phyloP scores from a whole-genome alignment of 2,888 invertebrate genomes.

The Xestoiulus laeticollis region DNA sequence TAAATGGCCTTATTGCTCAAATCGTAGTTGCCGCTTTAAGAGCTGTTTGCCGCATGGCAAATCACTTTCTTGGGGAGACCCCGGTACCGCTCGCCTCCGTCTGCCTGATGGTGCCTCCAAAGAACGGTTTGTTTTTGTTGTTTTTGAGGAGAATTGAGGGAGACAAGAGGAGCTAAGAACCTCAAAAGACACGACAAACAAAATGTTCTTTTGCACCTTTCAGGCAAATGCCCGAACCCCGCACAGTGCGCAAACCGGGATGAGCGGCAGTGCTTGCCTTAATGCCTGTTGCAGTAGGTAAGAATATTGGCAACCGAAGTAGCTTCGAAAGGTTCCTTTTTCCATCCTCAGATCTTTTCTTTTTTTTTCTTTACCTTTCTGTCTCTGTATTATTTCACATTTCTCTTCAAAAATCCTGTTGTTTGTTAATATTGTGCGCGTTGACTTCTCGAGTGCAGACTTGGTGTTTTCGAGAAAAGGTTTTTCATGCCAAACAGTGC shows the following conservation, averaged over 20 bases:
- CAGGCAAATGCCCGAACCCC: constrained; percentile 34
- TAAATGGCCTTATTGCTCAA: constrained; percentile 46
- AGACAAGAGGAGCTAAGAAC: not conserved
- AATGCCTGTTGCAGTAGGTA: constrained; percentile 38
- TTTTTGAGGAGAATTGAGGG: constrained; percentile 22
- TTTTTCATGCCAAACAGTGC: not conserved
- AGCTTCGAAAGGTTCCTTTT: constrained; percentile 3
- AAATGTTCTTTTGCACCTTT: constrained; percentile 44
- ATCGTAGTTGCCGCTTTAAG: constrained; percentile 42
- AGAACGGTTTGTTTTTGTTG: constrained; percentile 43
- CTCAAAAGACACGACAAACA: constrained; percentile 22
- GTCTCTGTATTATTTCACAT: not conserved
- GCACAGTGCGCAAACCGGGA: constrained; percentile 34
- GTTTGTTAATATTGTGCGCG: not conserved
- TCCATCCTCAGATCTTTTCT: not conserved
- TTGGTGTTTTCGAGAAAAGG: no score
- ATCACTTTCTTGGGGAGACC: not conserved
- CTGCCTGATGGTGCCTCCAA: constrained; percentile 42
- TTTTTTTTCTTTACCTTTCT: not conserved
- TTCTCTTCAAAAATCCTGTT: not conserved
- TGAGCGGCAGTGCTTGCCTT: constrained; percentile 34
- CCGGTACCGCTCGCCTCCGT: not conserved
- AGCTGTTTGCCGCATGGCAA: constrained; percentile 24
- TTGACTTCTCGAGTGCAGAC: no score
- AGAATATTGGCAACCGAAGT: not conserved